These are phyloP conservation scores for Trichonephila clavipes DNA, from an alignment of 1,140 invertebrate genomes.

Conservation along the genomic window DNA sequence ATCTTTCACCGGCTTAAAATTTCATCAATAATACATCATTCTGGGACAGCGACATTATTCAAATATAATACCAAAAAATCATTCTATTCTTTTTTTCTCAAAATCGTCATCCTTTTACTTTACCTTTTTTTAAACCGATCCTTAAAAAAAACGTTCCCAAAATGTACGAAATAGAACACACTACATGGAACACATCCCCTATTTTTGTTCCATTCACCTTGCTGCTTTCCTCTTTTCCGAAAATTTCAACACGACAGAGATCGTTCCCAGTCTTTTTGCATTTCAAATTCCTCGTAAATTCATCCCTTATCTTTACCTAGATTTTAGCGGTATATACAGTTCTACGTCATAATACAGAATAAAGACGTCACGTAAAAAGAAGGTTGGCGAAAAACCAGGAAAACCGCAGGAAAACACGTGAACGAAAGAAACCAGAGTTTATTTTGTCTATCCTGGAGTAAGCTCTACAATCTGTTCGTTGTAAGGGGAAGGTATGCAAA, in stretches of 20 bases:
- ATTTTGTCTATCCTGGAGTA: not conserved
- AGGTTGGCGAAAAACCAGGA: slow-evolving; percentile 1
- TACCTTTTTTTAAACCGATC: not conserved
- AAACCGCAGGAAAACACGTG: not conserved
- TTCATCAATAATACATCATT: not conserved
- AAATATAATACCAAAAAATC: not conserved
- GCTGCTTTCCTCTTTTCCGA: not conserved
- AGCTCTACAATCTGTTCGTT: not conserved
- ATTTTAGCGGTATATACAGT: not conserved
- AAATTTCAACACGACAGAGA: not conserved
- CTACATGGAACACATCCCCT: not conserved
- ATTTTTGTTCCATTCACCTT: not conserved
- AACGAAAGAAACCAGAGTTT: not conserved
- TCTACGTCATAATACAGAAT: not conserved
- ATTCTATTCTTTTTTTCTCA: not conserved
- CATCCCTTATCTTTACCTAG: not conserved
- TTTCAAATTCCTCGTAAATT: slow-evolving; percentile 7
- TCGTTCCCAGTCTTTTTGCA: slow-evolving; percentile 1
- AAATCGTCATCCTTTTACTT: not conserved
- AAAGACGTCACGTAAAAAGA: slow-evolving; percentile 14
- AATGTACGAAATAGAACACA: not conserved
- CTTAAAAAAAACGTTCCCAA: not conserved
- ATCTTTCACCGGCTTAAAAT: not conserved
- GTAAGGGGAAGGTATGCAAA: slow-evolving; percentile 46
- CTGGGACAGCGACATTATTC: not conserved